Evolutionary conservation across 2,113 vertebrate species (phyloP).

Genomic region (Hypanus sabinus): DNA sequence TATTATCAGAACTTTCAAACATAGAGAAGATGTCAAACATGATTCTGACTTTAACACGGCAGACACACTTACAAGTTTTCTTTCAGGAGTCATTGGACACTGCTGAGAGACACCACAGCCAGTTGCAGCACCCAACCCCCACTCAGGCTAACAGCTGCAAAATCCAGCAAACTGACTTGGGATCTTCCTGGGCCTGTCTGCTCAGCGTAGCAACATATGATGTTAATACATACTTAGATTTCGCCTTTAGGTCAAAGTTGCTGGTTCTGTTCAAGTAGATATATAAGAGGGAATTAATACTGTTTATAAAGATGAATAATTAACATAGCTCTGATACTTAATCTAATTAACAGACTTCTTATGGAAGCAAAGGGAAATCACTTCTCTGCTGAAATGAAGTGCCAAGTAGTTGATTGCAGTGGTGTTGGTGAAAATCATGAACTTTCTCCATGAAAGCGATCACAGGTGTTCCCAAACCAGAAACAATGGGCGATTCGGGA

Average conservation of each 20-base stretch:
- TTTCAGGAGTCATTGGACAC: not conserved
- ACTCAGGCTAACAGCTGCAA: not conserved
- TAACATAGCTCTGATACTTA: not conserved
- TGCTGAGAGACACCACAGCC: not conserved
- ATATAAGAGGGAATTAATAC: not conserved
- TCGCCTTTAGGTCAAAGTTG: not conserved
- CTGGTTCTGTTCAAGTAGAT: not conserved
- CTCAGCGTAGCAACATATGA: not conserved
- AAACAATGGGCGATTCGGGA: no score
- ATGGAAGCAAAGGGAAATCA: not conserved
- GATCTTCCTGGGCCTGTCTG: not conserved
- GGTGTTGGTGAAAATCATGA: not conserved
- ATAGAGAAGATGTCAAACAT: not conserved
- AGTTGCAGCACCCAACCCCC: not conserved
- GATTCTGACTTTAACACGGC: not conserved
- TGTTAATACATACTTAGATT: not conserved
- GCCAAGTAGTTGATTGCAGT: not conserved
- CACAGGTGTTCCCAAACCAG: no score
- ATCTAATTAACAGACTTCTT: not conserved
- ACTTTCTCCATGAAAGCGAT: not conserved
- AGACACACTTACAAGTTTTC: not conserved
- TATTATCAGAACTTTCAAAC: not conserved
- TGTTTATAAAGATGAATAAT: not conserved
- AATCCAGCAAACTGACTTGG: not conserved
- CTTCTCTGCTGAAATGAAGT: not conserved